A percentile compares a stretch with the other conserved stretches of the same genome.
Evolutionary conservation across 2,797 vertebrate genomes (phyloP).

Genomic region (Peromyscus aztecus): DNA sequence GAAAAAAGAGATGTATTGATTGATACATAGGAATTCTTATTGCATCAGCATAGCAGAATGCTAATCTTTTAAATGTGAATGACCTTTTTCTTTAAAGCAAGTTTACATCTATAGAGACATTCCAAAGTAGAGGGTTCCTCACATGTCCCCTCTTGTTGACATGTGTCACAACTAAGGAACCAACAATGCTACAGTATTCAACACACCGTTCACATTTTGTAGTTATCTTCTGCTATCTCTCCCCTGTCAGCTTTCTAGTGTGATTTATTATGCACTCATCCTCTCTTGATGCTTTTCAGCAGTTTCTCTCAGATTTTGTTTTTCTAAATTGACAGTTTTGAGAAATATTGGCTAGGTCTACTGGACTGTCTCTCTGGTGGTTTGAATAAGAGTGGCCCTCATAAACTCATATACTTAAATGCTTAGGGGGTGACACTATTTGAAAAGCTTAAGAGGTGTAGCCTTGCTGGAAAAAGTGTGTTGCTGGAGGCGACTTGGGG

Average conservation of each 20-base stretch:
- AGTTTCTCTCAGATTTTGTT: conserved; percentile 8
- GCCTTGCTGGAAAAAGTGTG: background rate
- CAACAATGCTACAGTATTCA: background rate
- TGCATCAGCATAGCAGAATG: background rate
- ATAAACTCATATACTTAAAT: background rate
- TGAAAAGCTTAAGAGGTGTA: background rate
- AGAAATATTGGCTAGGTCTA: background rate
- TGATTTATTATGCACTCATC: background rate
- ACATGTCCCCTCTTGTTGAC: background rate
- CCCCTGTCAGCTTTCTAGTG: background rate
- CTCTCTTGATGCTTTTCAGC: background rate
- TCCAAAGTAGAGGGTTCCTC: background rate
- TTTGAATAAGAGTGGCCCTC: background rate
- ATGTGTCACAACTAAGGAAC: conserved; percentile 1
- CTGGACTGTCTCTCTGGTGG: background rate
- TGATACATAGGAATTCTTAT: background rate
- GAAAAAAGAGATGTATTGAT: conserved; percentile 8
- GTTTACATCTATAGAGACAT: conserved; percentile 31
- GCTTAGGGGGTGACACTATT: background rate
- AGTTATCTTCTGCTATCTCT: background rate
- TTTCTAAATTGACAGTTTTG: background rate
- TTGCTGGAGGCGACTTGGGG: background rate
- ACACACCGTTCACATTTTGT: background rate
- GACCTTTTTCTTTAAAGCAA: conserved; percentile 12
- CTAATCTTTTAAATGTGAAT: conserved; percentile 4